Conservation (phyloP, 2,113 vertebrate genomes). For the Butorides virescens region DNA sequence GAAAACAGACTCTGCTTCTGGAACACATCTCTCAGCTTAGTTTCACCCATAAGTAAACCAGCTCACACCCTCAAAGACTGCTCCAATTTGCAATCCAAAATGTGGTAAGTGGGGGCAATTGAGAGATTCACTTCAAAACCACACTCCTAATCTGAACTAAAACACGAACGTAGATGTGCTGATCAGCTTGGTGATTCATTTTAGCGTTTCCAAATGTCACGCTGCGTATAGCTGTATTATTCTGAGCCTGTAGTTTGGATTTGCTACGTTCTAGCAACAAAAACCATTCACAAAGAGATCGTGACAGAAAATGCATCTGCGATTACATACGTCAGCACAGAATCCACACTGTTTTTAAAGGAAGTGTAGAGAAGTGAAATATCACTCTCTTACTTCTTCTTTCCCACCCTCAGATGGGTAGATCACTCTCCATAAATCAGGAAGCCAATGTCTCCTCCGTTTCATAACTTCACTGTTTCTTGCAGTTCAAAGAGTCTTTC, state of each 20-base stretch:
- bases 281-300: neutral
- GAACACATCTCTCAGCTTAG: neutral
- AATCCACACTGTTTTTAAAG: neutral
- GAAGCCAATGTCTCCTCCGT: neutral
- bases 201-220: slow-evolving; percentile 3
- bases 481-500: neutral
- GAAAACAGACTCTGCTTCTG: neutral
- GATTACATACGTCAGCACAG: neutral
- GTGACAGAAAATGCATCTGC: neutral
- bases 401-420: neutral
- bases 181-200: neutral
- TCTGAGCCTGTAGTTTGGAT: neutral
- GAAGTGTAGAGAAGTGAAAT: neutral
- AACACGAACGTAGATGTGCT: neutral
- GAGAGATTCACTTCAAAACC: neutral
- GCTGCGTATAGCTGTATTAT: neutral
- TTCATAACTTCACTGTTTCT: neutral
- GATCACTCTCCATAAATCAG: neutral
- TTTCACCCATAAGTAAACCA: neutral
- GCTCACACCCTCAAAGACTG: neutral
- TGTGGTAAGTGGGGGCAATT: neutral
- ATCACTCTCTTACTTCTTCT: neutral
- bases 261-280: neutral
- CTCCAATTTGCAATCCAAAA: slow-evolving; percentile 17
- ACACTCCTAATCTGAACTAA: neutral